Evolutionary conservation across 2,797 vertebrate species (phyloP).

Genomic region (Poeciliopsis turneri): DNA sequence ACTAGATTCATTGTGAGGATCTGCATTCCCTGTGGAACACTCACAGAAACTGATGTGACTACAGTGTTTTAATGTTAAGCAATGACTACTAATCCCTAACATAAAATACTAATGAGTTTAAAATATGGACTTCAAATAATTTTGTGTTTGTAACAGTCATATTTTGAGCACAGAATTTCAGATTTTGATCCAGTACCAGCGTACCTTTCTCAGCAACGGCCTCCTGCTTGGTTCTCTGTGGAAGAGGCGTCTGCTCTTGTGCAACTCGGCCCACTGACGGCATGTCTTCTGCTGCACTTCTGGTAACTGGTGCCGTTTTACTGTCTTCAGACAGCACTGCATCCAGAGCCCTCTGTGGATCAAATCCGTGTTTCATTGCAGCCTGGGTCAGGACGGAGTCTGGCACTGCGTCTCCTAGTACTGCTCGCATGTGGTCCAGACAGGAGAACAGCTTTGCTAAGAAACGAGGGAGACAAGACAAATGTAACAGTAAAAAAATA

Average conservation of each 20-base stretch:
- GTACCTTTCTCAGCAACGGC: constrained; percentile 74
- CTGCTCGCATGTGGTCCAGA: constrained; percentile 94
- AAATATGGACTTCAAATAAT: not conserved
- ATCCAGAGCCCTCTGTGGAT: constrained; percentile 90
- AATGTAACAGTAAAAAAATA: not conserved
- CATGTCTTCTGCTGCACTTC: constrained; percentile 35
- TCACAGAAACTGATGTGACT: not conserved
- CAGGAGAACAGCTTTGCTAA: constrained; percentile 92
- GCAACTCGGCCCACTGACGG: constrained; percentile 33
- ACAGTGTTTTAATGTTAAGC: not conserved
- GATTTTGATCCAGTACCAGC: constrained; percentile 17
- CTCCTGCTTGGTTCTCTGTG: constrained; percentile 65
- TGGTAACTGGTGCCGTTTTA: constrained; percentile 59
- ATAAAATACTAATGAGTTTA: not conserved
- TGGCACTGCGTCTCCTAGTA: constrained; percentile 88
- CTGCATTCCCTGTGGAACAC: not conserved
- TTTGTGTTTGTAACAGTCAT: not conserved
- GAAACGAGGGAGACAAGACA: constrained; percentile 39
- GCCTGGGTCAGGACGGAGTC: constrained; percentile 89
- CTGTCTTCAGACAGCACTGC: constrained; percentile 85
- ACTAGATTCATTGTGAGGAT: not conserved
- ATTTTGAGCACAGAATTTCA: not conserved
- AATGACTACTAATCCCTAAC: not conserved
- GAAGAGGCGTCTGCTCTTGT: constrained; percentile 65
- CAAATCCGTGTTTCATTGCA: constrained; percentile 86